These are phyloP conservation scores for Halisarca cf. caerulea DNA, from an alignment of 37 sponge, comb jelly and placozoan species.

Conservation along the genomic window DNA sequence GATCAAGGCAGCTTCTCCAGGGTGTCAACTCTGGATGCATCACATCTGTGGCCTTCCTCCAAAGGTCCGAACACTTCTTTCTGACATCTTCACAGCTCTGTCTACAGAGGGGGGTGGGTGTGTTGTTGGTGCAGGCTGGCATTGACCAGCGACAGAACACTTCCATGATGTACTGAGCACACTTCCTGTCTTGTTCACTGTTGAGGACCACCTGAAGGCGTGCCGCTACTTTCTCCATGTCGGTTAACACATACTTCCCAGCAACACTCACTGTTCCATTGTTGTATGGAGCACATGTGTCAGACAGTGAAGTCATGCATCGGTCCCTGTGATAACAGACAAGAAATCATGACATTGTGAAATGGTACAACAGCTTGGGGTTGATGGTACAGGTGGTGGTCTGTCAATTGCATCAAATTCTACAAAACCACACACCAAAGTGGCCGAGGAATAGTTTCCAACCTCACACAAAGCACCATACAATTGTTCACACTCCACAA, in stretches of 20 bases:
- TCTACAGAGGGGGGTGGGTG: not conserved
- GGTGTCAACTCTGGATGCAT: not conserved
- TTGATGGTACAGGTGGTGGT: no score
- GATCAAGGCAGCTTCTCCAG: not conserved
- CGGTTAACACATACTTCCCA: not conserved
- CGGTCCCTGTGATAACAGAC: not conserved
- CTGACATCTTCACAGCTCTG: not conserved
- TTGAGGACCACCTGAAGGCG: not conserved
- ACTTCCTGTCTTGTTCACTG: not conserved
- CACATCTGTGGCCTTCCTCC: not conserved
- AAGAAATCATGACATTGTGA: no score
- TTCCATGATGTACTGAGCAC: not conserved
- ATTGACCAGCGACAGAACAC: conserved; percentile 3
- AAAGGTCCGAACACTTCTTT: not conserved
- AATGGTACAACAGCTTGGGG: no score
- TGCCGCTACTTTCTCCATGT: not conserved
- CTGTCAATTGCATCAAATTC: no score
- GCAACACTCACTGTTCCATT: not conserved
- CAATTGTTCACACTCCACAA: no score
- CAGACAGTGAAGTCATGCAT: not conserved
- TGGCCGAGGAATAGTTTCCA: no score
- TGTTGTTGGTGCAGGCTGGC: not conserved
- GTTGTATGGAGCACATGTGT: not conserved
- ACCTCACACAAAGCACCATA: no score
- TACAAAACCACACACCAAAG: no score